These are phyloP conservation scores for Synergus gifuensis DNA, from an alignment of 2,888 invertebrate genomes.

Conservation along the genomic window DNA sequence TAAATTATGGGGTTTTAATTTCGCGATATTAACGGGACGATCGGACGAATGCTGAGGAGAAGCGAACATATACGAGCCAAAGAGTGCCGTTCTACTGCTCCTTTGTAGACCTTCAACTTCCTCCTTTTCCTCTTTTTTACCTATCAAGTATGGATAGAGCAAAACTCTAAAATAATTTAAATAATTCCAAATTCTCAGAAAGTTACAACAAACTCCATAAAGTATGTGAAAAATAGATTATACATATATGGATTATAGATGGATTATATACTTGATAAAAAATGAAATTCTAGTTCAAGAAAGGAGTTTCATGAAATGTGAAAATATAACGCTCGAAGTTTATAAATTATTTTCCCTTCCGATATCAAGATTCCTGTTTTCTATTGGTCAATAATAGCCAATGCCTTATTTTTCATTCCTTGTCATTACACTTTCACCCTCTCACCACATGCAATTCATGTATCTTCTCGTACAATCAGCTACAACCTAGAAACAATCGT, in stretches of 20 bases:
- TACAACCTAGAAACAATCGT: constrained; percentile 25
- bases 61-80: constrained; percentile 23
- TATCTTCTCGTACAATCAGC: background rate
- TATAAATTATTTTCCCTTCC: background rate
- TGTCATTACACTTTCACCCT: background rate
- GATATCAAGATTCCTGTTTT: background rate
- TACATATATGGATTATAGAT: no score
- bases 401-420: background rate
- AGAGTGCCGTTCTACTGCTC: constrained; percentile 14
- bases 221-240: no score
- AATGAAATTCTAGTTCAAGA: background rate
- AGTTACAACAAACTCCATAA: background rate
- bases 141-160: background rate
- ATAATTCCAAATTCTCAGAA: background rate
- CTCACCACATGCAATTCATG: background rate
- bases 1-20: constrained; percentile 76
- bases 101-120: constrained; percentile 19
- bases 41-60: constrained; percentile 55
- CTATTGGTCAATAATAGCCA: background rate
- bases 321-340: background rate
- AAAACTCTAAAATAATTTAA: background rate
- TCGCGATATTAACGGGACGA: constrained; percentile 75
- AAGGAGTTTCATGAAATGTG: background rate
- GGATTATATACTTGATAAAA: no score
- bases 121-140: constrained; percentile 10